Percentiles rank a stretch among this genome's conserved stretches.
These are phyloP conservation scores for Botia almorhae DNA, from an alignment of 2,797 vertebrate genomes.

Conservation along the genomic window DNA sequence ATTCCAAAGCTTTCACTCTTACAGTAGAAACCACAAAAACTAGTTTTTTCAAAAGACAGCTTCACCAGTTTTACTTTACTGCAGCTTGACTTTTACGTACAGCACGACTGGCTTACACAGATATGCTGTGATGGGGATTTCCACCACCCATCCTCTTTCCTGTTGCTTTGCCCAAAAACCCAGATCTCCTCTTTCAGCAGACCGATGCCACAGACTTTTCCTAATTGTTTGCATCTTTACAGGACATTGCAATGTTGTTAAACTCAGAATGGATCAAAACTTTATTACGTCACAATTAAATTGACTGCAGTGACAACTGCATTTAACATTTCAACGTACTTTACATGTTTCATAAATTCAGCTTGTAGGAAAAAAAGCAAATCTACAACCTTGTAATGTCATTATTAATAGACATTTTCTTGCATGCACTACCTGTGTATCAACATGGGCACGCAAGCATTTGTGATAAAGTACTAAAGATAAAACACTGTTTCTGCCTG, in stretches of 20 bases:
- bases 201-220: constrained; percentile 2
- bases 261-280: neutral
- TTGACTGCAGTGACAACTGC: neutral
- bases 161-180: constrained; percentile 38
- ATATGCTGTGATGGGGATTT: constrained; percentile 52
- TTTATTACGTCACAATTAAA: constrained; percentile 13
- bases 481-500: constrained; percentile 17
- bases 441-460: neutral
- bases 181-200: constrained; percentile 1
- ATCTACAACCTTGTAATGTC: neutral
- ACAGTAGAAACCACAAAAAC: neutral
- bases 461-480: neutral
- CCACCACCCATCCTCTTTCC: constrained; percentile 44
- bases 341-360: no score
- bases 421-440: neutral
- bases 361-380: neutral
- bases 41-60: constrained; percentile 5
- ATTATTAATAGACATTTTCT: neutral
- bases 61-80: constrained; percentile 19
- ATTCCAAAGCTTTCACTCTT: constrained; percentile 4
- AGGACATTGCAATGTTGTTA: neutral
- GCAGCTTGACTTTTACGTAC: neutral
- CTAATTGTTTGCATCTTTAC: neutral
- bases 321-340: neutral
- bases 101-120: constrained; percentile 4